Conservation (phyloP, 1,140 invertebrate species). For the Meloidogyne hapla region DNA sequence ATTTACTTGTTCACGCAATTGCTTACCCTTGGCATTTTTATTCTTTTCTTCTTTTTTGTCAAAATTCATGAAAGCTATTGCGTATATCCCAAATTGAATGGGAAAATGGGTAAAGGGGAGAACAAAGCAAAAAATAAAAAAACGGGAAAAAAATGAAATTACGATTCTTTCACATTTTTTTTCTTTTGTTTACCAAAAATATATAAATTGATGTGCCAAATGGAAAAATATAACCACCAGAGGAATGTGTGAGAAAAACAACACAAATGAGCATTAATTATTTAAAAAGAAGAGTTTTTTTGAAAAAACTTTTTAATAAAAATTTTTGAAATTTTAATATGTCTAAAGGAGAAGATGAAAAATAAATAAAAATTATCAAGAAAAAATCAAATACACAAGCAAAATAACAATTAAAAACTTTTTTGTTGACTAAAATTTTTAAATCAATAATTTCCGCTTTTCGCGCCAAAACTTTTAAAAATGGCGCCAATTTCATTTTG, state of each 20-base stretch:
- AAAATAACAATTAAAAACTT: too few species aligned
- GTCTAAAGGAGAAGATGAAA: too few species aligned
- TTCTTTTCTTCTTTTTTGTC: background rate
- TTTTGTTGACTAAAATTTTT: too few species aligned
- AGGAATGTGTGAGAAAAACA: background rate
- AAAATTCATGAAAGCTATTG: background rate
- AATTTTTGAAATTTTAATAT: too few species aligned
- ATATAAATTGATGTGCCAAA: background rate
- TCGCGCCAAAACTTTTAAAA: too few species aligned
- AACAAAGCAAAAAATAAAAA: slow-evolving; percentile 4
- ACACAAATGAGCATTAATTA: background rate
- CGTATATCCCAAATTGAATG: background rate
- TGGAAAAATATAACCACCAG: background rate
- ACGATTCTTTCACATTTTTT: background rate
- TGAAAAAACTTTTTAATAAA: too few species aligned
- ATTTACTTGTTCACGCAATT: background rate
- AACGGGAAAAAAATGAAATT: background rate
- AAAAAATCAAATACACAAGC: too few species aligned
- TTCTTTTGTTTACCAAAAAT: background rate
- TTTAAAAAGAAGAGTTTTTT: background rate
- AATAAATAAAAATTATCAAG: too few species aligned
- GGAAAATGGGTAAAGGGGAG: background rate
- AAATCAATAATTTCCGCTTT: too few species aligned
- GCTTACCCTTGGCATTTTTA: background rate
- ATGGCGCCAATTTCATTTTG: background rate